These are phyloP conservation scores for Argentina silus DNA, from an alignment of 2,797 vertebrate species.

Conservation along the genomic window DNA sequence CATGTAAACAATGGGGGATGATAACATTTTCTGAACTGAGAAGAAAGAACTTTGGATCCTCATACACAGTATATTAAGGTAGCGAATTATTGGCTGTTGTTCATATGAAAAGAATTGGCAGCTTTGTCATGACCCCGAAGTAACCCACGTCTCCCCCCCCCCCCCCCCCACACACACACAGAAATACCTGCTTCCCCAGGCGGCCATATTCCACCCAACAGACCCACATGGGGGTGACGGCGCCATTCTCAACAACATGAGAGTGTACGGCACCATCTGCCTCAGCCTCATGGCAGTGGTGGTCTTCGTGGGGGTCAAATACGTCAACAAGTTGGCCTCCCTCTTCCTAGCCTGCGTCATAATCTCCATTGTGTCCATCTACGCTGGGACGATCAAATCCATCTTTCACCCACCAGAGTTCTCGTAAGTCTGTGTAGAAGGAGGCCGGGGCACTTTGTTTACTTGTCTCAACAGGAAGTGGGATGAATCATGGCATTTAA, in stretches of 20 bases:
- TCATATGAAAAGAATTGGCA: not conserved
- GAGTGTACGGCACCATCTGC: constrained; percentile 95
- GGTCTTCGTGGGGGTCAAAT: constrained; percentile 97
- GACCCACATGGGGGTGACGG: constrained; percentile 82
- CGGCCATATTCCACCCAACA: constrained; percentile 88
- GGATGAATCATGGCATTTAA: not conserved
- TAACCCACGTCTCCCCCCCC: not conserved
- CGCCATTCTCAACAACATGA: constrained; percentile 95
- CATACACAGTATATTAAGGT: not conserved
- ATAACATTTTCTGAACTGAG: not conserved
- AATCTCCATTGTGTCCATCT: constrained; percentile 96
- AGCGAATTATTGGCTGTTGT: not conserved
- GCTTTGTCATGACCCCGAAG: not conserved
- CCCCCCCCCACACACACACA: too few relatives aligned
- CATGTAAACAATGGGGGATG: not conserved
- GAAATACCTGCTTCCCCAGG: constrained; percentile 94
- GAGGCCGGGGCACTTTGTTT: not conserved
- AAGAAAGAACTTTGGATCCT: not conserved
- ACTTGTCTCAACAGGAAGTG: not conserved
- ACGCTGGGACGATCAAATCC: constrained; percentile 95
- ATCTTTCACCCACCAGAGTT: constrained; percentile 92
- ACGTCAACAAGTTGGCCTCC: constrained; percentile 97
- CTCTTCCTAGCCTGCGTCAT: constrained; percentile 97
- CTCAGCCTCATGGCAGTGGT: constrained; percentile 94
- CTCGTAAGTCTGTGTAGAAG: constrained; percentile 83